Percentiles rank a stretch among this genome's conserved stretches.
phyloP scores from a whole-genome alignment of 2,888 invertebrate species.

The Macrosoma leucophasiata region DNA sequence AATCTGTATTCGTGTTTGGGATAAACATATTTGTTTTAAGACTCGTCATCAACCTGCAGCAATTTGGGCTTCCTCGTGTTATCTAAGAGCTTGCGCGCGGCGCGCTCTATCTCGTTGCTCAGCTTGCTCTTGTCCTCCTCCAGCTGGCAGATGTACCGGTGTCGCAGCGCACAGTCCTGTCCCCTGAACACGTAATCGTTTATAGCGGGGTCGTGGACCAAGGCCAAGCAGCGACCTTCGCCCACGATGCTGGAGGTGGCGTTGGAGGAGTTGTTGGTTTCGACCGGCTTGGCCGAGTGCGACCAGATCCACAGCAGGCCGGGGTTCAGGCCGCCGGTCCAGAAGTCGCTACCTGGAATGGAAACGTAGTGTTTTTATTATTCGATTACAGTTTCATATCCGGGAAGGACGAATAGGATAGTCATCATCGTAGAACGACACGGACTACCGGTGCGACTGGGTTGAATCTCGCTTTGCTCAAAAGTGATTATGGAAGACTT shows the following conservation, averaged over 20 bases:
- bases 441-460: no score
- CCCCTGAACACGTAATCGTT: slow-evolving; percentile 81
- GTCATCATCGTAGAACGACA: no score
- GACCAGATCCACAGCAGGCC: slow-evolving; percentile 93
- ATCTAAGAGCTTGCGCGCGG: slow-evolving; percentile 38
- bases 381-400: no score
- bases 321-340: slow-evolving; percentile 90
- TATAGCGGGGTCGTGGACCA: slow-evolving; percentile 78
- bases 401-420: no score
- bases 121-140: slow-evolving; percentile 73
- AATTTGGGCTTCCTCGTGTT: slow-evolving; percentile 13
- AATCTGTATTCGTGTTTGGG: no score
- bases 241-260: slow-evolving; percentile 57
- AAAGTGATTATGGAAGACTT: no score
- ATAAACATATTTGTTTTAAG: no score
- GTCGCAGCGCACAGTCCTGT: slow-evolving; percentile 81
- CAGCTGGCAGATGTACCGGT: slow-evolving; percentile 83
- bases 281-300: slow-evolving; percentile 85
- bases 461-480: no score
- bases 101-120: slow-evolving; percentile 77
- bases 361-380: no score
- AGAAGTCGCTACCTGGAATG: slow-evolving; percentile 80
- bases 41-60: slow-evolving; percentile 14
- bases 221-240: slow-evolving; percentile 82
- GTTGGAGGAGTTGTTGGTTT: slow-evolving; percentile 50